Evolutionary conservation across 1,140 invertebrate genomes (phyloP).

Genomic region (Drosophila pruinosa): DNA sequence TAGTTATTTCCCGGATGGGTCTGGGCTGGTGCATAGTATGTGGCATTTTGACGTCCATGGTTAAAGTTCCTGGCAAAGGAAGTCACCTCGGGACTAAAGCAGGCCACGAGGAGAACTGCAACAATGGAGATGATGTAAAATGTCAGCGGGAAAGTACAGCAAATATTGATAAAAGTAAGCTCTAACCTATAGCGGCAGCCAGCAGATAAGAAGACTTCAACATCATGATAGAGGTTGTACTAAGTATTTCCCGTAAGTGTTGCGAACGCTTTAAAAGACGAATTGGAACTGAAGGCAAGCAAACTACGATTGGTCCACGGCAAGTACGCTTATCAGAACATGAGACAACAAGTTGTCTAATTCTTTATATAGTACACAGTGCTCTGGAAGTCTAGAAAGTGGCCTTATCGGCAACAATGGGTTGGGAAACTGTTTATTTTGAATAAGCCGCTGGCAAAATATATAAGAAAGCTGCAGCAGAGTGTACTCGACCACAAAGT

Average conservation of each 20-base stretch:
- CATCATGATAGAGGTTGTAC: slow-evolving; percentile 24
- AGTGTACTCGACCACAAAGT: neutral
- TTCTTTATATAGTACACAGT: neutral
- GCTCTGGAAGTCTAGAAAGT: neutral
- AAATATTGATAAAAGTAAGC: neutral
- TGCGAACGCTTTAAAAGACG: slow-evolving; percentile 19
- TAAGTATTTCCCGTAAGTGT: neutral
- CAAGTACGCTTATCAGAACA: slow-evolving; percentile 17
- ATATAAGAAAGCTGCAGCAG: neutral
- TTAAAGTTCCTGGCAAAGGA: neutral
- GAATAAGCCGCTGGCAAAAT: neutral
- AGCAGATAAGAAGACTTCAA: slow-evolving; percentile 38
- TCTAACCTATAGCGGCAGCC: slow-evolving; percentile 40
- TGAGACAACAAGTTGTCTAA: slow-evolving; percentile 4
- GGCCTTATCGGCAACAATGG: neutral
- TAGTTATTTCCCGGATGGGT: slow-evolving; percentile 1
- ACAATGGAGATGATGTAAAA: neutral
- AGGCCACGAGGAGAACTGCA: slow-evolving; percentile 40
- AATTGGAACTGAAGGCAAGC: slow-evolving; percentile 34
- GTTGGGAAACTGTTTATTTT: neutral
- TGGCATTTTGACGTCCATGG: slow-evolving; percentile 26
- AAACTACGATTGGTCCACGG: neutral
- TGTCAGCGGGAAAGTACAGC: neutral
- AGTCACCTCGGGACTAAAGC: slow-evolving; percentile 16
- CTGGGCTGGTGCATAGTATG: slow-evolving; percentile 22